Percentiles rank a stretch among this genome's conserved stretches.
Evolutionary conservation across 2,888 invertebrate species (phyloP).

Genomic region (Ophioninae sp.): DNA sequence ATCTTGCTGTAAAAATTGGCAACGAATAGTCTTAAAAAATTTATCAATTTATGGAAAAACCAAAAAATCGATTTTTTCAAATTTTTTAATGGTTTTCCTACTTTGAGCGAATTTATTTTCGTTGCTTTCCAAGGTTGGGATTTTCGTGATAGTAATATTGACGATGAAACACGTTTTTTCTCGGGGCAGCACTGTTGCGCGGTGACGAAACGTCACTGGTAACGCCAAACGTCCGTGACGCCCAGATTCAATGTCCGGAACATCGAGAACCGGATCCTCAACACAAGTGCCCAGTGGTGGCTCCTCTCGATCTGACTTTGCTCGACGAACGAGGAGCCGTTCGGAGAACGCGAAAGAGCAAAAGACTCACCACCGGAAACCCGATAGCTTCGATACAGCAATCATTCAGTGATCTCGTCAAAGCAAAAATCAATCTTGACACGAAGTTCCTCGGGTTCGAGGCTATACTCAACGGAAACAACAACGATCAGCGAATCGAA

Average conservation of each 20-base stretch:
- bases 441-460: slow-evolving; percentile 74
- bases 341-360: slow-evolving; percentile 57
- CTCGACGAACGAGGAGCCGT: slow-evolving; percentile 42
- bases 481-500: slow-evolving; percentile 23
- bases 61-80: too few species aligned
- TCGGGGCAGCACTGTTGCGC: slow-evolving; percentile 59
- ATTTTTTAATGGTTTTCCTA: too few species aligned
- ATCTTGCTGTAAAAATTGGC: too few species aligned
- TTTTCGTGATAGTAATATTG: neutral
- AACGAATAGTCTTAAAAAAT: too few species aligned
- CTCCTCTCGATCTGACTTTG: slow-evolving; percentile 63
- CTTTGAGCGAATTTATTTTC: neutral
- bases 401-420: slow-evolving; percentile 72
- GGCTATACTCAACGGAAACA: slow-evolving; percentile 65
- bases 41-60: too few species aligned
- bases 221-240: slow-evolving; percentile 47
- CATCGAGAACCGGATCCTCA: slow-evolving; percentile 35
- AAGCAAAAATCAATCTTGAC: slow-evolving; percentile 75
- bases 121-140: neutral
- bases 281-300: slow-evolving; percentile 41
- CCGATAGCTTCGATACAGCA: slow-evolving; percentile 58
- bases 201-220: slow-evolving; percentile 56
- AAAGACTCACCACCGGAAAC: slow-evolving; percentile 55
- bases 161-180: neutral
- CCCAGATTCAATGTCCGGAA: slow-evolving; percentile 61